A percentile compares a stretch with the other conserved stretches of the same genome.
These are phyloP conservation scores for Callionymus lyra DNA, from an alignment of 2,113 vertebrate species.

Conservation along the genomic window DNA sequence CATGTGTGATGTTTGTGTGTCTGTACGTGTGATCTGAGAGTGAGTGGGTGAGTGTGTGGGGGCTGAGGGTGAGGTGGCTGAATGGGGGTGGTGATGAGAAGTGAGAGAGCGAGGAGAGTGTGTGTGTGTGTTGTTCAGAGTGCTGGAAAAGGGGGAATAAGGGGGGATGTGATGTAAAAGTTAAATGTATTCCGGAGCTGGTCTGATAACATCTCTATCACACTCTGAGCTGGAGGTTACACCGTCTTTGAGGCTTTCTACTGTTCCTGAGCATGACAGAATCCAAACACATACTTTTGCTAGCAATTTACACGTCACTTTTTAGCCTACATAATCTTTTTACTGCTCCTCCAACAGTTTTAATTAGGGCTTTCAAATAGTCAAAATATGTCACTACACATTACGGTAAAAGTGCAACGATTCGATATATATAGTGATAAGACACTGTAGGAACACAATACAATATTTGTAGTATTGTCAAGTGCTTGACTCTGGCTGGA, in stretches of 20 bases:
- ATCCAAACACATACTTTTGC: too few species aligned
- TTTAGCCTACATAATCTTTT: too few species aligned
- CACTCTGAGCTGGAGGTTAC: conserved; percentile 40
- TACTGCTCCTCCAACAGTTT: too few species aligned
- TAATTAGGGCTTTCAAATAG: too few species aligned
- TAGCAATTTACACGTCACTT: too few species aligned
- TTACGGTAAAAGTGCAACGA: too few species aligned
- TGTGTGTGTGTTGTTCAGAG: conserved; percentile 17
- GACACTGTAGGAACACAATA: too few species aligned
- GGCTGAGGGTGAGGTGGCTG: conserved; percentile 45
- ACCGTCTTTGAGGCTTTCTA: conserved; percentile 32
- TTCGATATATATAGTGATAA: too few species aligned
- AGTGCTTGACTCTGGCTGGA: too few species aligned
- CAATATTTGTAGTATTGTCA: too few species aligned
- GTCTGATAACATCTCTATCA: conserved; percentile 40
- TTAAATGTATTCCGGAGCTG: conserved; percentile 28
- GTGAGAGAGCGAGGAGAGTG: conserved; percentile 8
- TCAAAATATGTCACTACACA: too few species aligned
- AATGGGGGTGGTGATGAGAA: conserved; percentile 41
- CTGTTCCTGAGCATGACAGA: conserved; percentile 10
- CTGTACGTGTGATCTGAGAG: conserved; percentile 45
- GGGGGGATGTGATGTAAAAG: conserved; percentile 33
- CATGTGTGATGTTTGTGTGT: conserved; percentile 44
- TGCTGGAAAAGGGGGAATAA: conserved; percentile 9
- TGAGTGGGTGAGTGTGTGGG: conserved; percentile 45